Conservation (phyloP, 2,113 vertebrate species). For the Cacatua alba region DNA sequence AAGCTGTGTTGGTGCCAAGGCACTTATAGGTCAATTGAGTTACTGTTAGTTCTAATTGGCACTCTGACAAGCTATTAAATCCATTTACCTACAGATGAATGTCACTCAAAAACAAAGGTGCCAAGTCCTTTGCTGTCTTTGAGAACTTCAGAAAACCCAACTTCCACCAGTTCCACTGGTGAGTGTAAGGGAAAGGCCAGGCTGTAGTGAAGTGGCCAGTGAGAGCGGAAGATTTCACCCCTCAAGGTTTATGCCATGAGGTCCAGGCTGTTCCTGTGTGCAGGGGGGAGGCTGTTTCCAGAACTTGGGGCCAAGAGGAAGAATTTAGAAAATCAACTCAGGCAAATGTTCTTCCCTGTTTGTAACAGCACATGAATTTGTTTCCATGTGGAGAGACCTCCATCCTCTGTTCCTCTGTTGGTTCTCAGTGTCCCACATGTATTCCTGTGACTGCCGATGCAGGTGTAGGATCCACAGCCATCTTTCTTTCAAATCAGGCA, state of each 20-base stretch:
- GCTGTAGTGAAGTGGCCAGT: not conserved
- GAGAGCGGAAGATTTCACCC: not conserved
- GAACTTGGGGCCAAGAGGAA: not conserved
- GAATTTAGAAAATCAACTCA: not conserved
- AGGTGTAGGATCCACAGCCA: not conserved
- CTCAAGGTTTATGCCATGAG: rapidly evolving
- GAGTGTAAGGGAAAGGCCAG: not conserved
- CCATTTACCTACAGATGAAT: slow-evolving; percentile 63
- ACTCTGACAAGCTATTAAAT: slow-evolving; percentile 67
- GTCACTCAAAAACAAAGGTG: slow-evolving; percentile 63
- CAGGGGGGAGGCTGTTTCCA: not conserved
- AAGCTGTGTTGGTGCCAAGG: slow-evolving; percentile 52
- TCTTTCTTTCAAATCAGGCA: not conserved
- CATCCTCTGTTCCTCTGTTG: not conserved
- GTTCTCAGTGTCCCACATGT: not conserved
- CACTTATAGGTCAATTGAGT: slow-evolving; percentile 70
- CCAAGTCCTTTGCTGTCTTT: slow-evolving; percentile 27
- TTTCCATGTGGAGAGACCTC: not conserved
- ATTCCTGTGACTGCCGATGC: not conserved
- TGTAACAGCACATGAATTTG: not conserved
- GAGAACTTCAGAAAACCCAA: not conserved
- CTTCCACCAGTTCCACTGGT: not conserved
- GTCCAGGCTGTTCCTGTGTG: not conserved
- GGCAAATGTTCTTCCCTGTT: not conserved
- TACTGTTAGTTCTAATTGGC: slow-evolving; percentile 70